Evolutionary conservation across 2,888 invertebrate genomes (phyloP).

Genomic region (Ochlodes sylvanus): DNA sequence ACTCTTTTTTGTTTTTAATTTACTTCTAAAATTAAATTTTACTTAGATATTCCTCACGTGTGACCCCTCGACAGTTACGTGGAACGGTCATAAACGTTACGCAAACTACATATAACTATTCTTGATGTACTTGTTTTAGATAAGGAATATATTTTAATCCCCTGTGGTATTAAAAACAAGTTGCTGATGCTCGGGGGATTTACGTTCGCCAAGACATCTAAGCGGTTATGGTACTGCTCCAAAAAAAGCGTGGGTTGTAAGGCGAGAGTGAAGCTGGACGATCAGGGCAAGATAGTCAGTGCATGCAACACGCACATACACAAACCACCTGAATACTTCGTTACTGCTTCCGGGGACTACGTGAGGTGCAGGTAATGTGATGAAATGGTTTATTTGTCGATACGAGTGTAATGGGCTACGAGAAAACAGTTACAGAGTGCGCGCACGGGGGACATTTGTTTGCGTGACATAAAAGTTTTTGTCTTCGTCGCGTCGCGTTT

Average conservation of each 20-base stretch:
- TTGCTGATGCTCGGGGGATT: slow-evolving; percentile 43
- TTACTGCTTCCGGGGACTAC: slow-evolving; percentile 1
- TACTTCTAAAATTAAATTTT: too few species aligned
- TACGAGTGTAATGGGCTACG: too few species aligned
- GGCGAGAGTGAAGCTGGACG: slow-evolving; percentile 44
- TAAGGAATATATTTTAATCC: slow-evolving; percentile 12
- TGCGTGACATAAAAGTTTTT: too few species aligned
- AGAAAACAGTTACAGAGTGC: too few species aligned
- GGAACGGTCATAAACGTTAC: too few species aligned
- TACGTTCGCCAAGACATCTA: slow-evolving; percentile 48
- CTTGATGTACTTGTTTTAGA: slow-evolving; percentile 29
- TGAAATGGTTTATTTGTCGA: too few species aligned
- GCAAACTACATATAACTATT: too few species aligned
- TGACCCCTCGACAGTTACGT: too few species aligned
- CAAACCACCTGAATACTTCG: slow-evolving; percentile 41
- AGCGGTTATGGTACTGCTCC: slow-evolving; percentile 46
- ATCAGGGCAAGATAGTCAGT: slow-evolving; percentile 31
- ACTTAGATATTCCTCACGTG: too few species aligned
- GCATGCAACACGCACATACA: slow-evolving; percentile 51
- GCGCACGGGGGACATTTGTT: too few species aligned
- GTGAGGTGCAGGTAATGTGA: background rate
- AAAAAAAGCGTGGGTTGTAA: slow-evolving; percentile 49
- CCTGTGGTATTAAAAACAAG: slow-evolving; percentile 26
- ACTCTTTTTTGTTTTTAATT: too few species aligned
- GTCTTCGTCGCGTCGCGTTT: too few species aligned